Base-by-base conservation (phyloP, 2,888 invertebrate genomes). In the Sesia bembeciformis region DNA sequence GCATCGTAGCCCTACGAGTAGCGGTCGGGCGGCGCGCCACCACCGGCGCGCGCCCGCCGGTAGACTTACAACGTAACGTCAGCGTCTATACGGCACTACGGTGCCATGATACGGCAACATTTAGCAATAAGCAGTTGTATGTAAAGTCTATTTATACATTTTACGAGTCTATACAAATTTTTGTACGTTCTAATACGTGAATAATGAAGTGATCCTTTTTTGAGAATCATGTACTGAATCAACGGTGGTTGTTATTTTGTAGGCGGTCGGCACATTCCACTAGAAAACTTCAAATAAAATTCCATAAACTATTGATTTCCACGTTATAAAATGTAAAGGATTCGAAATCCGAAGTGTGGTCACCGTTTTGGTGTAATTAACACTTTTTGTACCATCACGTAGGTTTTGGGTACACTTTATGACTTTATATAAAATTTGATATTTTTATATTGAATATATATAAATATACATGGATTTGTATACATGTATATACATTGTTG, bases 381-480 rank as follows among this genome's bases (percentile, higher is more conserved):
- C 81, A 84, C 85, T 80, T 86, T 84, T 86, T 84, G 87, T 87
- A 88, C 88, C 88, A 87, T 82, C 85, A 84, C 84, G 88, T 89
- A 89, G 88, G 87, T 88, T 89, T 89, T 89, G 89, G 89, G 89
- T 89, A 89, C 89, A 88, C 86, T 89, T 89, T 89, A 87, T 87
- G 87, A 87, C 88, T 89, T 89, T 89, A 88, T 88, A 89, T 88
- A 78, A 89, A 89, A 88, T 87, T 88, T 87, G 78, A 88, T 88
- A 88, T 89, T 89, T 89, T 89, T 89, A 84, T 88, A 88, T 86
- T 87, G 82, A 86, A 87, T 87, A 88, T 88, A 88, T 88, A 88
- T 88, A 88, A 87, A 88, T 88, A 87, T 88, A 88, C 88, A 88
- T 87, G 86, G 78, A 83, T 87, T 88, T 87, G 87, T 89, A 87